phyloP scores from a whole-genome alignment of 2,113 vertebrate species.

The Ameiurus melas region DNA sequence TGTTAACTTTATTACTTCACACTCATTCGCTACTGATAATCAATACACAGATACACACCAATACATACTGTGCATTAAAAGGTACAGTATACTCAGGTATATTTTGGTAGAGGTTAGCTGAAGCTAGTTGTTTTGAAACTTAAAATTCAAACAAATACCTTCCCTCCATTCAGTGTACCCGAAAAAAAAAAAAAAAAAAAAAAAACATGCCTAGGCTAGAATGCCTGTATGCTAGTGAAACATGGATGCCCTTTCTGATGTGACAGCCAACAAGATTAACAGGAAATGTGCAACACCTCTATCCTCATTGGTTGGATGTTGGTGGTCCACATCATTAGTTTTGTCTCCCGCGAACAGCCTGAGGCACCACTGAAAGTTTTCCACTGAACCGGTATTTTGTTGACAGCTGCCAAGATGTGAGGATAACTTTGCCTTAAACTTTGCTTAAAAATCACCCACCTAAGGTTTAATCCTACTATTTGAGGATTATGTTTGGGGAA shows the following conservation, averaged over 20 bases:
- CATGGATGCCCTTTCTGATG: conserved; percentile 30
- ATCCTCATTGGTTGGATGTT: conserved; percentile 5
- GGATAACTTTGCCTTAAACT: not conserved
- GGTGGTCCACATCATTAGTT: conserved; percentile 6
- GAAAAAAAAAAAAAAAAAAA: not conserved
- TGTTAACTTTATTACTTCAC: not conserved
- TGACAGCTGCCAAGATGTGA: not conserved
- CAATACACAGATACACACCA: not conserved
- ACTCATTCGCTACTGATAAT: not conserved
- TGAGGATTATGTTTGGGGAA: not conserved
- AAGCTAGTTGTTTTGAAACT: not conserved
- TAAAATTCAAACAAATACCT: not conserved
- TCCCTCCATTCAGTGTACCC: not conserved
- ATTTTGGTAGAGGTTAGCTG: not conserved
- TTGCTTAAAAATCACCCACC: not conserved
- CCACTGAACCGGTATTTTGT: not conserved
- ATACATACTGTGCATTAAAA: not conserved
- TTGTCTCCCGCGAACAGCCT: not conserved
- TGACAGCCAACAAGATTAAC: conserved; percentile 25
- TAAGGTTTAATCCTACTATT: not conserved
- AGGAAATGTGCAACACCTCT: conserved; percentile 31
- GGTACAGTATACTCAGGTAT: not conserved
- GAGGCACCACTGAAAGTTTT: not conserved
- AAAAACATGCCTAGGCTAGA: not conserved
- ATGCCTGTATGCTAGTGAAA: conserved; percentile 9